These are phyloP conservation scores for Spinus pinus DNA, from an alignment of 2,797 vertebrate species.

Conservation along the genomic window DNA sequence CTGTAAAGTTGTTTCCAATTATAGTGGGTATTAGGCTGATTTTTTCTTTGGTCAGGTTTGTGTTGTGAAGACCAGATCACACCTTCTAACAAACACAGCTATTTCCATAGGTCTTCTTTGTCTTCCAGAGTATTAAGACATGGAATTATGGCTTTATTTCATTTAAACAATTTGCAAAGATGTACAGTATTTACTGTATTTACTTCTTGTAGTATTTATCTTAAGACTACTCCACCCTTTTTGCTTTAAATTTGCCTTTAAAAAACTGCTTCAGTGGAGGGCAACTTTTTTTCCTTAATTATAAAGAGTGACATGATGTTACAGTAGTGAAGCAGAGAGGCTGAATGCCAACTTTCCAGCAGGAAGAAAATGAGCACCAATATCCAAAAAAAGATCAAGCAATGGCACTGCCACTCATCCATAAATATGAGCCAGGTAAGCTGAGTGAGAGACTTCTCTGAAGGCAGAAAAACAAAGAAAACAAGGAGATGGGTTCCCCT, in stretches of 20 bases:
- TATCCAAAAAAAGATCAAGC: background rate
- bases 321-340: background rate
- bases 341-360: background rate
- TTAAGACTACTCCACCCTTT: background rate
- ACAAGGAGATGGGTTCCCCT: background rate
- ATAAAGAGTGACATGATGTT: background rate
- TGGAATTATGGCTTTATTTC: background rate
- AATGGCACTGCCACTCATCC: background rate
- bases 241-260: background rate
- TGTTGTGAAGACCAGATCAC: background rate
- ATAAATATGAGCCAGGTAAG: background rate
- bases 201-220: conserved; percentile 7
- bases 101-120: background rate
- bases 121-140: background rate
- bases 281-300: background rate
- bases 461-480: background rate
- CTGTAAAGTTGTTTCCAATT: conserved; percentile 25
- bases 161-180: background rate
- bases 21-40: background rate
- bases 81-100: background rate
- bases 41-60: background rate
- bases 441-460: background rate
- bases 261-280: background rate
- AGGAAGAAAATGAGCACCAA: background rate
- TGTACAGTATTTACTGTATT: background rate